A percentile compares a stretch with the other conserved stretches of the same genome.
Conservation (phyloP, 1,140 invertebrate species). For the Drosophila eugracilis region DNA sequence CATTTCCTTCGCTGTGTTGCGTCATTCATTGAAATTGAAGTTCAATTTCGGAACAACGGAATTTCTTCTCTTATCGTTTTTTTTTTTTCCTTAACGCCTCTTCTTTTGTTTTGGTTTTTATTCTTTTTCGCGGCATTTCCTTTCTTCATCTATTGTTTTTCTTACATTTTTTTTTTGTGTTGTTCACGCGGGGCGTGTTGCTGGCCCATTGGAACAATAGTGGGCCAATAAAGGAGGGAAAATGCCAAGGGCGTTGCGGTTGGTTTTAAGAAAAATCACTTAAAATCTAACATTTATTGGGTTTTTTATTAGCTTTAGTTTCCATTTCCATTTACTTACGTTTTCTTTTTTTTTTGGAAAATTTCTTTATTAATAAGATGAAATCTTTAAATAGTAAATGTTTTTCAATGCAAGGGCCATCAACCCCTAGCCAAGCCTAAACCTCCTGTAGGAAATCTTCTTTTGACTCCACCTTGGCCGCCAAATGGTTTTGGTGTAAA, state of each 20-base stretch:
- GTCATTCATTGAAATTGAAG: constrained; percentile 57
- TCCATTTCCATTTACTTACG: too few species aligned
- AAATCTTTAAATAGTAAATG: background rate
- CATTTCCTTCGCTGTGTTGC: constrained; percentile 12
- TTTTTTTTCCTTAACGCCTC: constrained; percentile 23
- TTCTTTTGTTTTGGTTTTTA: constrained; percentile 33
- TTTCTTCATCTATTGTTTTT: constrained; percentile 27
- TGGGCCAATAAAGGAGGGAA: constrained; percentile 16
- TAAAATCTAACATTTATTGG: background rate
- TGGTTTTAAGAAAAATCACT: background rate
- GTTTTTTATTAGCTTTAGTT: too few species aligned
- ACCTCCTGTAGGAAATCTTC: too few species aligned
- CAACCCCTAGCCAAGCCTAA: background rate
- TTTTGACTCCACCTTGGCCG: constrained; percentile 41
- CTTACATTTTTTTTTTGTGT: constrained; percentile 15
- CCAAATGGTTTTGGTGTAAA: constrained; percentile 76
- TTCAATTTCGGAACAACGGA: constrained; percentile 51
- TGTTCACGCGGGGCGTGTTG: constrained; percentile 57
- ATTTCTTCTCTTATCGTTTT: constrained; percentile 26
- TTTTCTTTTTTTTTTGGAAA: too few species aligned
- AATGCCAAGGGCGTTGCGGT: constrained; percentile 3
- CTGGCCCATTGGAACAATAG: constrained; percentile 49
- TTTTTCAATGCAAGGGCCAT: constrained; percentile 10
- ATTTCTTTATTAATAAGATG: too few species aligned
- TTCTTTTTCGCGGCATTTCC: constrained; percentile 25